Conservation (phyloP, 2,113 vertebrate genomes). For the Cyanoramphus novaezelandiae region DNA sequence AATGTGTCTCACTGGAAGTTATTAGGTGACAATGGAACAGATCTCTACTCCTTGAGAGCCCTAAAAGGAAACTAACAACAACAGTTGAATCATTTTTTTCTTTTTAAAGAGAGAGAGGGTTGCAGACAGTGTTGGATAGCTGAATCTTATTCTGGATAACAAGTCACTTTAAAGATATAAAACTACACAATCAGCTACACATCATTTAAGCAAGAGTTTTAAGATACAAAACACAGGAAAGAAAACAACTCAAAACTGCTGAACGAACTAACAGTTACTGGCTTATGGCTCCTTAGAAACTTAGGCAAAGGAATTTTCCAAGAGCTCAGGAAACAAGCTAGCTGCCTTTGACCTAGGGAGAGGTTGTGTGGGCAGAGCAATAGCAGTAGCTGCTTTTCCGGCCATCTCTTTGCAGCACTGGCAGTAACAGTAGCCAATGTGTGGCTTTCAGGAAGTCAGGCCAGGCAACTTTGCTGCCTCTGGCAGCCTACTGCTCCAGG, state of each 20-base stretch:
- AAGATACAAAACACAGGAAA: neutral
- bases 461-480: neutral
- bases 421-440: neutral
- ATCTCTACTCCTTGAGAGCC: neutral
- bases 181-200: neutral
- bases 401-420: neutral
- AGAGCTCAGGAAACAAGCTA: neutral
- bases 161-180: neutral
- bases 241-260: fast-evolving
- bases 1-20: neutral
- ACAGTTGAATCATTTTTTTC: neutral
- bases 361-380: neutral
- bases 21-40: neutral
- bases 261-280: neutral
- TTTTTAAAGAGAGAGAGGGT: neutral
- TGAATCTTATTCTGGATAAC: neutral
- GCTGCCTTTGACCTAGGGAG: neutral
- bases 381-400: neutral
- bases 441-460: neutral
- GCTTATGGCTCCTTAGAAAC: neutral
- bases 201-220: neutral
- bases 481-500: neutral
- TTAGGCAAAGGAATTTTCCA: neutral
- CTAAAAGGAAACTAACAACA: neutral
- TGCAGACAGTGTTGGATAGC: neutral